Conservation (phyloP, 35 echinoderm and acorn worm genomes). For the Anneissia japonica region DNA sequence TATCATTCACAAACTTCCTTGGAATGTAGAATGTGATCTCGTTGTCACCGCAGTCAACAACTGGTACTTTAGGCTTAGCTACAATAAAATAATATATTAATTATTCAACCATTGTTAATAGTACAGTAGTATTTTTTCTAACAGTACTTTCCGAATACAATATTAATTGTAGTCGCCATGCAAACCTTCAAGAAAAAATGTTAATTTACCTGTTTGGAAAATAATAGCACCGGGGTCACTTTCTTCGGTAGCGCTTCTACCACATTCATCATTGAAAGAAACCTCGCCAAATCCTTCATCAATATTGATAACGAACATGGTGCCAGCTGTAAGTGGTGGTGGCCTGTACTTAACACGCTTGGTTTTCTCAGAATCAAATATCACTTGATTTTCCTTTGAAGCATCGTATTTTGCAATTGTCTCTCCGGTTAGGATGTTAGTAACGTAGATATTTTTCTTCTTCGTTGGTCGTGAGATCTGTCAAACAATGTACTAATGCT, state of each 20-base stretch:
- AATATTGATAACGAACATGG: background rate
- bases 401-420: background rate
- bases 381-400: background rate
- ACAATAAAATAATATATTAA: background rate
- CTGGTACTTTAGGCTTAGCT: background rate
- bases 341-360: background rate
- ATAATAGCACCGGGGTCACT: background rate
- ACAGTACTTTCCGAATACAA: too few species aligned
- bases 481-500: too few species aligned
- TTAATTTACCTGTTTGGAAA: background rate
- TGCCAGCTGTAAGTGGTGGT: background rate
- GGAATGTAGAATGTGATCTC: background rate
- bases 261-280: background rate
- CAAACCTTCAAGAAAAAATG: too few species aligned
- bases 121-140: too few species aligned
- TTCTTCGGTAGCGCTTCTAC: background rate
- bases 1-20: background rate
- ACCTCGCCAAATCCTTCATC: background rate
- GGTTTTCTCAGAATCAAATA: background rate
- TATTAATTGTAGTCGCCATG: too few species aligned
- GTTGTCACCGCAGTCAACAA: background rate
- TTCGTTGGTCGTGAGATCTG: background rate
- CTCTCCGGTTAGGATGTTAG: background rate
- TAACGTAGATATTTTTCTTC: background rate
- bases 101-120: too few species aligned